These are phyloP conservation scores for Sericinus montela DNA, from an alignment of 2,888 invertebrate species.

Conservation along the genomic window DNA sequence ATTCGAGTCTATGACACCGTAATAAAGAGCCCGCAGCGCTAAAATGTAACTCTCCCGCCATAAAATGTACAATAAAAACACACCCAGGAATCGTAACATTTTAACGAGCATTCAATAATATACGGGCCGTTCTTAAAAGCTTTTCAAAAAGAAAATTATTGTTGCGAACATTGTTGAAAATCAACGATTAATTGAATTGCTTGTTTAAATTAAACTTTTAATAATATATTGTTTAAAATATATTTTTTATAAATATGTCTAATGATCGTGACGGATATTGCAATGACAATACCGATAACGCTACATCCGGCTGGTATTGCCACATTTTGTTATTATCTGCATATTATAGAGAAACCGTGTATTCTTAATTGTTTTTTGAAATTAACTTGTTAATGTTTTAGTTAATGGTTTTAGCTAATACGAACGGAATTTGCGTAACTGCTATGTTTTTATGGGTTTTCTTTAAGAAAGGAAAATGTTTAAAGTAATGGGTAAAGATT, in stretches of 20 bases:
- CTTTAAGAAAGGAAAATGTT: slow-evolving; percentile 20
- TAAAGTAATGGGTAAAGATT: slow-evolving; percentile 7
- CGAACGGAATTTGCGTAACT: slow-evolving; percentile 20
- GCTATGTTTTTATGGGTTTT: slow-evolving; percentile 20
- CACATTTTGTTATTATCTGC: slow-evolving; percentile 44
- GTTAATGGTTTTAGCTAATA: slow-evolving; percentile 26
- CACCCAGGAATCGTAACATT: slow-evolving; percentile 65
- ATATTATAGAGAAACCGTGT: slow-evolving; percentile 39
- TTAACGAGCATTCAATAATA: slow-evolving; percentile 72
- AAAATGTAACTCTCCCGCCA: slow-evolving; percentile 72
- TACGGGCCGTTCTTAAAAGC: slow-evolving; percentile 62
- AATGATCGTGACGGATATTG: neutral
- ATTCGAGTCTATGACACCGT: slow-evolving; percentile 66
- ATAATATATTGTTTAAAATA: neutral
- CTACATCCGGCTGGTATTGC: slow-evolving; percentile 44
- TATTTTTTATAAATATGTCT: neutral
- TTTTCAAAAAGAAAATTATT: slow-evolving; percentile 43
- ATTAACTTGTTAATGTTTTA: slow-evolving; percentile 54
- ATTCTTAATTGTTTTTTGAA: slow-evolving; percentile 51
- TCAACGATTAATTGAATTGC: slow-evolving; percentile 29
- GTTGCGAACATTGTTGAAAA: slow-evolving; percentile 33
- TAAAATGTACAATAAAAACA: slow-evolving; percentile 72
- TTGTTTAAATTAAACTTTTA: no score
- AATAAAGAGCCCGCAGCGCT: slow-evolving; percentile 77
- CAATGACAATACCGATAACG: slow-evolving; percentile 51